A percentile compares a stretch with the other conserved stretches of the same genome.
phyloP scores from a whole-genome alignment of 2,888 invertebrate genomes.

The Koerneria pararmatus region DNA sequence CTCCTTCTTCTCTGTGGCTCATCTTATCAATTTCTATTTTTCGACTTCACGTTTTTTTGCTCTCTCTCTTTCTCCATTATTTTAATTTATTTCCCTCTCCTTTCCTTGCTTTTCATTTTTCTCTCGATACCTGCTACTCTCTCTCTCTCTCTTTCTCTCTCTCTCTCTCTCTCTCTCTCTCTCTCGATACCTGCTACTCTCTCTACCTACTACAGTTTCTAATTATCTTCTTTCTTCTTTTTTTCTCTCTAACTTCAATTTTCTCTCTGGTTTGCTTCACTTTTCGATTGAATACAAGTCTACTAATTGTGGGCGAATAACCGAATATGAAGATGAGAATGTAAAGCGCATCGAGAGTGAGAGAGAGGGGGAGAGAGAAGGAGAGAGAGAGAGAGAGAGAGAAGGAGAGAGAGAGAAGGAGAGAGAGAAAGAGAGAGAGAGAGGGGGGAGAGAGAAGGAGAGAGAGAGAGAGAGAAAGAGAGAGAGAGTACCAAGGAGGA shows the following conservation, averaged over 20 bases:
- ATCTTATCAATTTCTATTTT: neutral
- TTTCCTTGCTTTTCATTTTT: neutral
- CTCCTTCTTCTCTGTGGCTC: neutral
- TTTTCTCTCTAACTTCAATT: neutral
- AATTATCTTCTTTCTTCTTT: neutral
- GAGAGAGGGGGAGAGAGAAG: slow-evolving; percentile 3
- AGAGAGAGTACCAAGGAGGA: no score
- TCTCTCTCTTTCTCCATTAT: slow-evolving; percentile 3
- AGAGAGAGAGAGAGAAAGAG: neutral
- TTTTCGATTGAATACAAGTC: neutral
- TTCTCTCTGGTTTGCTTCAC: neutral
- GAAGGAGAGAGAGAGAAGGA: neutral
- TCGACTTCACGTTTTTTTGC: neutral
- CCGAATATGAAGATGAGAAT: no score
- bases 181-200: neutral
- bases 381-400: slow-evolving; percentile 14
- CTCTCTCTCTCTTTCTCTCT: slow-evolving; percentile 5
- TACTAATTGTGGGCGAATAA: neutral
- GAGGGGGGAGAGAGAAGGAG: neutral
- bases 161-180: slow-evolving; percentile 1
- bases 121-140: neutral
- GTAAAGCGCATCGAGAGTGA: slow-evolving; percentile 12
- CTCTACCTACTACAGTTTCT: neutral
- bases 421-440: slow-evolving; percentile 8
- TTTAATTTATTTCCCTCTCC: neutral